Conservation (phyloP, 2,888 invertebrate species). For the Podabrus alpinus region DNA sequence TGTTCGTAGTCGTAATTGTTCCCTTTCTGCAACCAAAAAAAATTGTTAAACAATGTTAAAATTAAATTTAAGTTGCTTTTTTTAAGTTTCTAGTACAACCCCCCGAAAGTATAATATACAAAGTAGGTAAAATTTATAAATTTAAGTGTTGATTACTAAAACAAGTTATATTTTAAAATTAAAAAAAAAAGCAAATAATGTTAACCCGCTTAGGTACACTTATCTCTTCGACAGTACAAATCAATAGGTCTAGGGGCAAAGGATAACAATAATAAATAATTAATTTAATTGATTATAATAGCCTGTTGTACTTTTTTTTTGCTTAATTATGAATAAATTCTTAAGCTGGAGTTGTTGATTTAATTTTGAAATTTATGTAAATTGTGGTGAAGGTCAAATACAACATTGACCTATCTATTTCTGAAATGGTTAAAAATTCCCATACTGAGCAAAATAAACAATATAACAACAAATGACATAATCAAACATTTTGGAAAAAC, state of each 20-base stretch:
- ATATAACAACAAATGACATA: neutral
- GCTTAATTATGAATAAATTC: neutral
- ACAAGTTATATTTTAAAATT: neutral
- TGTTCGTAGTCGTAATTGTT: slow-evolving; percentile 88
- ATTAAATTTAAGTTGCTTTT: neutral
- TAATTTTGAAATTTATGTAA: neutral
- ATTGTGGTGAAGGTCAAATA: neutral
- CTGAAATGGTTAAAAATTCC: neutral
- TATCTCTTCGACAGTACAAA: neutral
- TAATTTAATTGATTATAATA: neutral
- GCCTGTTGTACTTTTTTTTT: neutral
- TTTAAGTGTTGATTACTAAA: neutral
- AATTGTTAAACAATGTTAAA: neutral
- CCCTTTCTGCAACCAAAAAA: slow-evolving; percentile 43
- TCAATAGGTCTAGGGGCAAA: neutral
- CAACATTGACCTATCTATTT: neutral
- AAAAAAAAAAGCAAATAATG: neutral
- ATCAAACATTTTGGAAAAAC: neutral
- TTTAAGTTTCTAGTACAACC: neutral
- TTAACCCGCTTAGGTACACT: neutral
- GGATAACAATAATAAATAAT: neutral
- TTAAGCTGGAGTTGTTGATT: neutral
- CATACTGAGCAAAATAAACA: neutral
- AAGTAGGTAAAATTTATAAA: neutral
- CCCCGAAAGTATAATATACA: neutral